Evolutionary conservation across 2,113 vertebrate species (phyloP).

Genomic region (Clinocottus analis): DNA sequence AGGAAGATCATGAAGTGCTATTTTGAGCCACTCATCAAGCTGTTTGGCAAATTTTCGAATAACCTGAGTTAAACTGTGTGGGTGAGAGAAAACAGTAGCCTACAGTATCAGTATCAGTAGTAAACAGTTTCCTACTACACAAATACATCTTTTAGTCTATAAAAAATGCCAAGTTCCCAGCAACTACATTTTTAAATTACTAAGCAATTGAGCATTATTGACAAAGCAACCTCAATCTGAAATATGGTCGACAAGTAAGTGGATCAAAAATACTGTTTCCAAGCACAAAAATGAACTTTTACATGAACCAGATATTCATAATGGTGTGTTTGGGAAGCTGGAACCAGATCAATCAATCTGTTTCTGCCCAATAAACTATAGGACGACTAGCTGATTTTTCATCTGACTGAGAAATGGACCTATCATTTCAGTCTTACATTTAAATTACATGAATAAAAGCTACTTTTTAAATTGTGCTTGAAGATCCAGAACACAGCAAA

Average conservation of each 20-base stretch:
- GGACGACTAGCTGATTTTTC: not conserved
- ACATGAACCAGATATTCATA: not conserved
- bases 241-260: not conserved
- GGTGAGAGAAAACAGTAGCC: slow-evolving; percentile 38
- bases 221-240: not conserved
- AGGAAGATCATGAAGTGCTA: slow-evolving; percentile 96
- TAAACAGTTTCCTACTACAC: too few species aligned
- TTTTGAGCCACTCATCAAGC: slow-evolving; percentile 98
- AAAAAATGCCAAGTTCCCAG: not conserved
- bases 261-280: not conserved
- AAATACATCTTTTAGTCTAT: not conserved
- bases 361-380: not conserved
- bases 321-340: not conserved
- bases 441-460: not conserved
- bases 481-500: not conserved
- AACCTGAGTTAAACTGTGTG: slow-evolving; percentile 94
- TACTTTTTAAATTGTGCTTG: not conserved
- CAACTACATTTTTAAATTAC: too few species aligned
- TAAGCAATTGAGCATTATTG: too few species aligned
- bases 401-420: not conserved
- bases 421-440: not conserved
- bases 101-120: too few species aligned
- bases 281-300: not conserved
- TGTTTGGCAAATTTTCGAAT: slow-evolving; percentile 99
- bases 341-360: not conserved